Percentiles rank a stretch among this genome's conserved stretches.
These are phyloP conservation scores for Nomada ruficornis DNA, from an alignment of 2,888 invertebrate species.

Conservation along the genomic window DNA sequence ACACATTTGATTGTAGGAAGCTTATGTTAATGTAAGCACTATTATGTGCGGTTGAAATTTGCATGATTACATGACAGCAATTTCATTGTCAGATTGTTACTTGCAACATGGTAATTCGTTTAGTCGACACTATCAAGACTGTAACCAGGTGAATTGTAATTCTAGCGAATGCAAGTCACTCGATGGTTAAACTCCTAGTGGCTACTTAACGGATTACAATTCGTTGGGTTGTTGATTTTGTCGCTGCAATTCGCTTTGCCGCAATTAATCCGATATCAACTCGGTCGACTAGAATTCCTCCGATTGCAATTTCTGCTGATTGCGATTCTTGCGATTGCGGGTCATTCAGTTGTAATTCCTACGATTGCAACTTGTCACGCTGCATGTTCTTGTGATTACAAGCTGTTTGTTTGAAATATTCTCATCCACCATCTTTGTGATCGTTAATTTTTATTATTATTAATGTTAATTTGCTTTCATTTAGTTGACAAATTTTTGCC, in stretches of 20 bases:
- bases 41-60: neutral
- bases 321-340: constrained; percentile 14
- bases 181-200: neutral
- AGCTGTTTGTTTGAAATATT: neutral
- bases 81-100: neutral
- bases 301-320: constrained; percentile 12
- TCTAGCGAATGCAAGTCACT: constrained; percentile 7
- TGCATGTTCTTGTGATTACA: neutral
- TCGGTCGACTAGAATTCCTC: constrained; percentile 25
- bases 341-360: constrained; percentile 9
- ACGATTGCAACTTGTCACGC: constrained; percentile 5
- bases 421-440: too few species aligned
- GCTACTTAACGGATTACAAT: neutral
- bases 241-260: neutral
- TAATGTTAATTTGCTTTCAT: neutral
- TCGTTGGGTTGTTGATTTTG: neutral
- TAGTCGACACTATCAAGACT: neutral
- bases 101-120: constrained; percentile 20
- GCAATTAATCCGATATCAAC: constrained; percentile 26
- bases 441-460: neutral
- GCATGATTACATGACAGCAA: neutral
- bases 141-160: neutral
- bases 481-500: too few species aligned
- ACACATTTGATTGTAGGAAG: neutral
- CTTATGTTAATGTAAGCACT: neutral